phyloP scores from a whole-genome alignment of 2,797 vertebrate species.

The Eulemur mongoz region DNA sequence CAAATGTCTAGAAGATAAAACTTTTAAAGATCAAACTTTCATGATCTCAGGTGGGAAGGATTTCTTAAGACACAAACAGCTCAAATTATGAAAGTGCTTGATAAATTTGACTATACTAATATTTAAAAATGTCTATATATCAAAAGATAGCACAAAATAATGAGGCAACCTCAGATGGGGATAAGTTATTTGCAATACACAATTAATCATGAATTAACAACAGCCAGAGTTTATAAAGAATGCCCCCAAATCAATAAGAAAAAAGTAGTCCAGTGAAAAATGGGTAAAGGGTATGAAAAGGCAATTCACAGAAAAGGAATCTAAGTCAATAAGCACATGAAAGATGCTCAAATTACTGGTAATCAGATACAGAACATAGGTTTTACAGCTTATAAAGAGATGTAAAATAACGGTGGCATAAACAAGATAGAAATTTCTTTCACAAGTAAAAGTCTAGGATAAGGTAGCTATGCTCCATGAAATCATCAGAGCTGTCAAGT shows the following conservation, averaged over 20 bases:
- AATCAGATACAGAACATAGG: background rate
- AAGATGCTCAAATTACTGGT: background rate
- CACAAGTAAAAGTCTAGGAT: background rate
- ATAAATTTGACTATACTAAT: background rate
- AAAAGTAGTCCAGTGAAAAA: constrained; percentile 3
- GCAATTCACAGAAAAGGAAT: background rate
- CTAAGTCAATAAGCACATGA: background rate
- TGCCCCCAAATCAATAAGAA: background rate
- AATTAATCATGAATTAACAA: background rate
- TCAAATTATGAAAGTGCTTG: background rate
- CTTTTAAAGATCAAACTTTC: background rate
- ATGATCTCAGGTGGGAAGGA: background rate
- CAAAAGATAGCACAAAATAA: background rate
- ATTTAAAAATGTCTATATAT: background rate
- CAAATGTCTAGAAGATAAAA: background rate
- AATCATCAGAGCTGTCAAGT: background rate
- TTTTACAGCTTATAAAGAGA: background rate
- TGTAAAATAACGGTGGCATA: background rate
- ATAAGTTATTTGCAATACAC: background rate
- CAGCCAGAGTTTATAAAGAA: background rate
- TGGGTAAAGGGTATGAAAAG: background rate
- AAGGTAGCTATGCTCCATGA: background rate
- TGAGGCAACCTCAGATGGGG: background rate
- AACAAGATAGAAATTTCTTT: background rate
- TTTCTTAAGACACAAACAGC: background rate